Percentiles rank a stretch among this genome's conserved stretches.
Evolutionary conservation across 2,113 vertebrate genomes (phyloP).

Genomic region (Neodon shergylaensis): DNA sequence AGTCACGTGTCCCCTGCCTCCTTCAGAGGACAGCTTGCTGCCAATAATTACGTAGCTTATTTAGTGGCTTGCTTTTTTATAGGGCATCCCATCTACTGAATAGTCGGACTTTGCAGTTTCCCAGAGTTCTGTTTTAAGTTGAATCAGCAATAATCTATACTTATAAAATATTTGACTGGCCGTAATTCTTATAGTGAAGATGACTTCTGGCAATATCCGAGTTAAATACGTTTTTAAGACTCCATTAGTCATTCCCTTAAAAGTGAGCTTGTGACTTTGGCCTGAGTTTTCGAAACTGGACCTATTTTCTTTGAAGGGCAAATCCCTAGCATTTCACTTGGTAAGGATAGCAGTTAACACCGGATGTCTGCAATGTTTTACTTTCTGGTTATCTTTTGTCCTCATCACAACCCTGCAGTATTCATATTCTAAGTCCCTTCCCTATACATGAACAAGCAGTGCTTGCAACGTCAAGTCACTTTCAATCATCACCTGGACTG

Average conservation of each 20-base stretch:
- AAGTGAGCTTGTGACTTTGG: constrained; percentile 18
- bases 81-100: neutral
- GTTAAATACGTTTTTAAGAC: constrained; percentile 26
- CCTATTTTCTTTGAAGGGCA: constrained; percentile 7
- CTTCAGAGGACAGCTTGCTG: neutral
- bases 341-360: neutral
- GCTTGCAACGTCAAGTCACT: neutral
- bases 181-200: neutral
- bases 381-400: neutral
- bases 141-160: constrained; percentile 7
- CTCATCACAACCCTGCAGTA: neutral
- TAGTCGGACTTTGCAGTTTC: neutral
- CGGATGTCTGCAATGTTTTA: neutral
- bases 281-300: constrained; percentile 38
- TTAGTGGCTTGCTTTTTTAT: neutral
- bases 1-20: neutral
- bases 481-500: neutral
- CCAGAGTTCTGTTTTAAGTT: neutral
- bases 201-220: constrained; percentile 23
- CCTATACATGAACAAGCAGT: neutral
- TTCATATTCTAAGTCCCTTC: neutral
- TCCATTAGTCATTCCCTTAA: constrained; percentile 54
- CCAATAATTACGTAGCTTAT: neutral
- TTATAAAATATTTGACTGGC: neutral
- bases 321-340: neutral